Evolutionary conservation across 2,888 invertebrate species (phyloP).

Genomic region (Ypsolopha scabrella): DNA sequence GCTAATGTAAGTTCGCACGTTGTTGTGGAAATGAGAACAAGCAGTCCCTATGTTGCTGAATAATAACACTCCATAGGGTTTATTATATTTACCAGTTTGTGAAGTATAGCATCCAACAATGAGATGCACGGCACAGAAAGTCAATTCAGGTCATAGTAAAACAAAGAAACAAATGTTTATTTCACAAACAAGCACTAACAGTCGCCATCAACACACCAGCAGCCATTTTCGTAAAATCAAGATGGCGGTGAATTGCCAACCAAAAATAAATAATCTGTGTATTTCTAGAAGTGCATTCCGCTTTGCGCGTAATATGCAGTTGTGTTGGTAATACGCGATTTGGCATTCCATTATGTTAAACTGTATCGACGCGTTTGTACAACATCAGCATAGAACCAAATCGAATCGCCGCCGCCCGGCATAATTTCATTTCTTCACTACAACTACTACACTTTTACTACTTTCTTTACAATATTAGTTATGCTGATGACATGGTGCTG

Average conservation of each 20-base stretch:
- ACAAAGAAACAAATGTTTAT: conserved; percentile 55
- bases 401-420: too few species aligned
- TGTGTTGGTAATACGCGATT: too few species aligned
- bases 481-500: too few species aligned
- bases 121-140: conserved; percentile 27
- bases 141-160: conserved; percentile 40
- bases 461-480: too few species aligned
- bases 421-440: too few species aligned
- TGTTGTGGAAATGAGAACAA: not conserved
- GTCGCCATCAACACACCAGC: conserved; percentile 62
- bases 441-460: too few species aligned
- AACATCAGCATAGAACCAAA: too few species aligned
- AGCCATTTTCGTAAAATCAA: conserved; percentile 61
- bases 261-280: too few species aligned
- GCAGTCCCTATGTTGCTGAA: not conserved
- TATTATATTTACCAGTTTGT: conserved; percentile 36
- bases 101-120: conserved; percentile 24
- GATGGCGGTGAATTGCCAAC: conserved; percentile 11
- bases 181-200: conserved; percentile 60
- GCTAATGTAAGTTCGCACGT: not conserved
- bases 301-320: too few species aligned
- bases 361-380: too few species aligned
- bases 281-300: too few species aligned
- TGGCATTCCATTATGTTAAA: too few species aligned
- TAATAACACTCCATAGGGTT: conserved; percentile 5